Evolutionary conservation across 2,888 invertebrate genomes (phyloP), one percentile per base, ranked within the genome.

Genomic region (Coronaproctus castanopsis): DNA sequence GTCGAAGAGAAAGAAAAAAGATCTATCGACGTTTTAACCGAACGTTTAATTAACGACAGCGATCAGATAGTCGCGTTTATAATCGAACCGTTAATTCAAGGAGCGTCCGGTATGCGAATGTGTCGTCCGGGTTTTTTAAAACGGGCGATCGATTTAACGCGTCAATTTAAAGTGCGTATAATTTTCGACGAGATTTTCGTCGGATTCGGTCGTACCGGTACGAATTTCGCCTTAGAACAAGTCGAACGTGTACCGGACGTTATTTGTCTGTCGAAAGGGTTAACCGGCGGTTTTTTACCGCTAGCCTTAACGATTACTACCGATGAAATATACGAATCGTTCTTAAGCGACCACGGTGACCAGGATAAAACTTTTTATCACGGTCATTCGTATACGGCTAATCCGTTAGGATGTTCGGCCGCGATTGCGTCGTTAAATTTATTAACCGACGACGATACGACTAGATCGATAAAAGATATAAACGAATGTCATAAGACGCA

Each of bases 381-480:
- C 23, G 61, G 61, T 2, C 61, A 57, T 23, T 57, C 61, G 23
- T 61, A 57, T 24, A 61, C 57, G 3, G 61, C 56, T 8, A 61
- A 61, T 53, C 54, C 61, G 2, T 10, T 61, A 14, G 56, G 52
- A 22, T 61, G 61, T 52, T 58, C 61, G 20, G 61, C 57, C 20
- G 61, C 58, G 2, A 49, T 54, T 5, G 59, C 58, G 2, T 57
- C 57, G 1, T 49, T 61, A 2, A 51, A 57, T 20, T 52, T 61
- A 20, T 52, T 61, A 23, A 55, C 50, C 1, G n/a, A 36, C 21
- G 3, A 1, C 8, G 36, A 52, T 20, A 54, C 54, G 10, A 36
- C 19, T 24, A 8, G 36, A 3, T 18, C 20, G 19, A 54, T 61
- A 18, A 50, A 48, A 21, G 2, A 18, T 18, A 61, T 61, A 2